Conservation (phyloP, 2,797 vertebrate genomes). For the Pseudomugil gertrudae region DNA sequence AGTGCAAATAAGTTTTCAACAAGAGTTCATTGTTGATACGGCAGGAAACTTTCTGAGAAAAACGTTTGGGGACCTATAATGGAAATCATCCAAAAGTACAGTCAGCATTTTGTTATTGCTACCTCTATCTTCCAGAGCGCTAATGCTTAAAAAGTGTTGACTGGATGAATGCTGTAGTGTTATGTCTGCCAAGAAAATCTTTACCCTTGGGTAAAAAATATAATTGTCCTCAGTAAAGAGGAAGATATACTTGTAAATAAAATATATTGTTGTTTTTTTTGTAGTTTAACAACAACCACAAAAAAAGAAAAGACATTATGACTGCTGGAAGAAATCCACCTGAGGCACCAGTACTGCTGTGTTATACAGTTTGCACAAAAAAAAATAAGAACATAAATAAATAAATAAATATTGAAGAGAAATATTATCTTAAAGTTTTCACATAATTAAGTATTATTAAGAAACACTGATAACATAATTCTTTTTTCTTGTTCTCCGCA, state of each 20-base stretch:
- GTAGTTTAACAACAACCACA: not conserved
- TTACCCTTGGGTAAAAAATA: conserved; percentile 5
- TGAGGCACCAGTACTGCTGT: not conserved
- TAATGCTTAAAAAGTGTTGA: conserved; percentile 15
- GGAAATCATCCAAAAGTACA: conserved; percentile 14
- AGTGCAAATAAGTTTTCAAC: conserved; percentile 9
- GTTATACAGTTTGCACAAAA: not conserved
- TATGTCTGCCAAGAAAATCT: conserved; percentile 17
- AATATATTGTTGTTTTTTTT: not conserved
- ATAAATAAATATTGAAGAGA: not conserved
- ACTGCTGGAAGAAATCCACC: not conserved
- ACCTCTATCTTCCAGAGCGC: conserved; percentile 12
- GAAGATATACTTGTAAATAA: not conserved
- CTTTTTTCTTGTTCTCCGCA: conserved; percentile 50
- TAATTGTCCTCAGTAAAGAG: conserved; percentile 5
- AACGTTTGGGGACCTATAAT: conserved; percentile 5
- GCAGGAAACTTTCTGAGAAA: conserved; percentile 1
- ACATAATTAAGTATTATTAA: not conserved
- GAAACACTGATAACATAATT: not conserved
- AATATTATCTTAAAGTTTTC: not conserved
- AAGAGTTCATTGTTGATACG: conserved; percentile 2
- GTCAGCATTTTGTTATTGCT: conserved; percentile 35
- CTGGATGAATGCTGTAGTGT: conserved; percentile 5
- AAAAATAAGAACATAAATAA: too few relatives aligned
- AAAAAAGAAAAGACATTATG: not conserved